Evolutionary conservation across 2,797 vertebrate species (phyloP).

Genomic region (Pygocentrus nattereri): DNA sequence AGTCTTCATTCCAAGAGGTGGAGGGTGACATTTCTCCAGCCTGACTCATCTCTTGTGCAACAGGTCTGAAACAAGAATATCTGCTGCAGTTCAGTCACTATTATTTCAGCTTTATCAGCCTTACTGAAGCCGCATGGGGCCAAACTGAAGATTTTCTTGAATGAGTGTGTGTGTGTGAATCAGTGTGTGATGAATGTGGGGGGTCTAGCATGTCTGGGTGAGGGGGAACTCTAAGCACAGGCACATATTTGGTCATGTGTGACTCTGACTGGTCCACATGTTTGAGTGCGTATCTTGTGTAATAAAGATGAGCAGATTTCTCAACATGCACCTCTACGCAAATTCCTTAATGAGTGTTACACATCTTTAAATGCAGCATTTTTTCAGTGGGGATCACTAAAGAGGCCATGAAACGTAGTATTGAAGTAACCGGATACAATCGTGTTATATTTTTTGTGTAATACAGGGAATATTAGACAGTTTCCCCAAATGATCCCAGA

Average conservation of each 20-base stretch:
- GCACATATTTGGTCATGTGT: slow-evolving; percentile 42
- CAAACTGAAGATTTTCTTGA: not conserved
- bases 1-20: slow-evolving; percentile 10
- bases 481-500: no score
- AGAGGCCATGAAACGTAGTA: no score
- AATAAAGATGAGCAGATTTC: not conserved
- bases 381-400: no score
- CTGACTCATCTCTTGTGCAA: slow-evolving; percentile 26
- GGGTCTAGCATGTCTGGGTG: not conserved
- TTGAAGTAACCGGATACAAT: no score
- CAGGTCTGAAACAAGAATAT: not conserved
- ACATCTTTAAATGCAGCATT: not conserved
- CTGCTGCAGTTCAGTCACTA: not conserved
- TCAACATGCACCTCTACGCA: not conserved
- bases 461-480: no score
- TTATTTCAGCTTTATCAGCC: not conserved
- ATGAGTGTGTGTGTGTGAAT: slow-evolving; percentile 6
- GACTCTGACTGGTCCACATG: not conserved
- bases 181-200: not conserved
- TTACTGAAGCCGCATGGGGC: not conserved
- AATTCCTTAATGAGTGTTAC: not conserved
- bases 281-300: not conserved
- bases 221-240: not conserved
- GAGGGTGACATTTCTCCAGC: slow-evolving; percentile 16
- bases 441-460: no score